Evolutionary conservation across 2,113 vertebrate species (phyloP).

Genomic region (Tenebrosternarchus preto): DNA sequence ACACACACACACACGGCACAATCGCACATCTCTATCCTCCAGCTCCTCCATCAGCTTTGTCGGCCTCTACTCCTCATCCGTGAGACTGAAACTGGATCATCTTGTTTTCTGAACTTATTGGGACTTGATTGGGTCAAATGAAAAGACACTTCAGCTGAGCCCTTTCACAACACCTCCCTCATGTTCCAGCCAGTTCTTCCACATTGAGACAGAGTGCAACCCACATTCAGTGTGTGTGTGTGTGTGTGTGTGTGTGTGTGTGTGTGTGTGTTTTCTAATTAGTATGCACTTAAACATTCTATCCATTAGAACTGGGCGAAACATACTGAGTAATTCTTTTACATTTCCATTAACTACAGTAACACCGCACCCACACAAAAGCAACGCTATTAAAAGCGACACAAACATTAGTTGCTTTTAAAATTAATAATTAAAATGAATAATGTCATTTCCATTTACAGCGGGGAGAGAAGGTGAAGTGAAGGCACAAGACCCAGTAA

Average conservation of each 20-base stretch:
- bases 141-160: background rate
- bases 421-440: no score
- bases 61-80: background rate
- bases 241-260: slow-evolving; percentile 9
- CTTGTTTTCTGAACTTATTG: background rate
- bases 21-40: background rate
- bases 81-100: background rate
- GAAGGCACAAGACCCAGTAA: no score
- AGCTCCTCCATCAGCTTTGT: background rate
- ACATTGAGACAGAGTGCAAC: background rate
- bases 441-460: background rate
- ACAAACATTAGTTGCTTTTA: background rate
- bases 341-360: no score
- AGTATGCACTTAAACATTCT: no score
- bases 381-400: background rate
- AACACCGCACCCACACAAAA: no score
- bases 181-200: no score
- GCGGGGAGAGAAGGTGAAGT: background rate
- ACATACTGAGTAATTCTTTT: no score
- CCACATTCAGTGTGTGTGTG: background rate
- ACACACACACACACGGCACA: no score
- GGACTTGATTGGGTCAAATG: background rate
- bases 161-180: background rate
- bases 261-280: background rate
- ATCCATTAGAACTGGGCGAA: no score